Evolutionary conservation across 2,797 vertebrate genomes (phyloP).

Genomic region (Podarcis lilfordi): DNA sequence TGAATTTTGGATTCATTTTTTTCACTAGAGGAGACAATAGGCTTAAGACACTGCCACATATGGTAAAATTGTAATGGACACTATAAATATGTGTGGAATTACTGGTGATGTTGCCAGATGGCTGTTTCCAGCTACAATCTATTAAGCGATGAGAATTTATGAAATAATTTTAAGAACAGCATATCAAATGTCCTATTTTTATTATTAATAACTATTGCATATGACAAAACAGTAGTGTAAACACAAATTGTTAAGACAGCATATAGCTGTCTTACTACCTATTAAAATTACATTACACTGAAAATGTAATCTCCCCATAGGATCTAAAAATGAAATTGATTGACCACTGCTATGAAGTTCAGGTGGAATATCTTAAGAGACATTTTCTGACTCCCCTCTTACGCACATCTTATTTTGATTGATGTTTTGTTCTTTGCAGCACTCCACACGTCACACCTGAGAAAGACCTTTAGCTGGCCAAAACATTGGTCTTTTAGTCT

Average conservation of each 20-base stretch:
- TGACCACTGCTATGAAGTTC: slow-evolving; percentile 58
- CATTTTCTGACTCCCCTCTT: slow-evolving; percentile 52
- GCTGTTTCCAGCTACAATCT: slow-evolving; percentile 49
- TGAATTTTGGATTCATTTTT: slow-evolving; percentile 6
- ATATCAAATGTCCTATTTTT: slow-evolving; percentile 38
- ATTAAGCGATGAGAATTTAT: slow-evolving; percentile 40
- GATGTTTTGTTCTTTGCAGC: slow-evolving; percentile 22
- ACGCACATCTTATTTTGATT: slow-evolving; percentile 59
- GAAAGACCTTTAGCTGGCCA: slow-evolving; percentile 75
- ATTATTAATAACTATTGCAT: slow-evolving; percentile 44
- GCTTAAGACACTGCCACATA: not conserved
- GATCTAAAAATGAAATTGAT: slow-evolving; percentile 63
- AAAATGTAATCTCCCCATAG: slow-evolving; percentile 30
- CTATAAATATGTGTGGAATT: not conserved
- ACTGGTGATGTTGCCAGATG: slow-evolving; percentile 39
- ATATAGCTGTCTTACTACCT: slow-evolving; percentile 15
- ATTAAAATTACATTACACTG: slow-evolving; percentile 26
- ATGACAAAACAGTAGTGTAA: slow-evolving; percentile 51
- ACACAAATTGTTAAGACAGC: slow-evolving; percentile 5
- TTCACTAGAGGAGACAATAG: not conserved
- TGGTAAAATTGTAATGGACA: not conserved
- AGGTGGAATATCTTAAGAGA: not conserved
- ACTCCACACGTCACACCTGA: slow-evolving; percentile 72
- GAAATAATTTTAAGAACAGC: slow-evolving; percentile 46
- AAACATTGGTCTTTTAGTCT: slow-evolving; percentile 72